Evolutionary conservation across 1,140 invertebrate species (phyloP).

Genomic region (Drosophila trapezifrons): DNA sequence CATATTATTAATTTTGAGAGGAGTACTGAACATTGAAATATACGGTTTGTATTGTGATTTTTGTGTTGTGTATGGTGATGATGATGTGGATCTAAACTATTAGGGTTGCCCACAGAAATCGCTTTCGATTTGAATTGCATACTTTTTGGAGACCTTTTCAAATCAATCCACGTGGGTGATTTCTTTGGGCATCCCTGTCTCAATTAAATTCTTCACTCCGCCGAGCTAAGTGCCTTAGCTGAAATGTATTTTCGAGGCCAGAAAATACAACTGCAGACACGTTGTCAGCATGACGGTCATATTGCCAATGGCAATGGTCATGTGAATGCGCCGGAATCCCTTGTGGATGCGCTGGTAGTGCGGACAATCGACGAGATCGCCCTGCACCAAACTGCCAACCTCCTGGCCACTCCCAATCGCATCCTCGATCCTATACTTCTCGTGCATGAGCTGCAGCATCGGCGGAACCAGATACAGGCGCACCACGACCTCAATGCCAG

Average conservation of each 20-base stretch:
- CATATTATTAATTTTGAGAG: constrained; percentile 72
- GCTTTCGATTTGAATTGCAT: neutral
- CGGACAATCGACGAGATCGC: constrained; percentile 87
- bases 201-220: constrained; percentile 21
- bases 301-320: constrained; percentile 89
- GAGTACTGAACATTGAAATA: constrained; percentile 56
- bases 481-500: constrained; percentile 87
- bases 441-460: constrained; percentile 86
- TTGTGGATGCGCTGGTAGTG: constrained; percentile 88
- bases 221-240: constrained; percentile 57
- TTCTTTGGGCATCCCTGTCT: neutral
- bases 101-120: neutral
- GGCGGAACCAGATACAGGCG: constrained; percentile 88
- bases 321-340: constrained; percentile 88
- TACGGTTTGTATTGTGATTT: constrained; percentile 17
- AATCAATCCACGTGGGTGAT: neutral
- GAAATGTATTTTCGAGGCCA: constrained; percentile 86
- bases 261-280: constrained; percentile 88
- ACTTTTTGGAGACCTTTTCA: neutral
- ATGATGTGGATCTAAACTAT: constrained; percentile 44
- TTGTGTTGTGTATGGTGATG: neutral
- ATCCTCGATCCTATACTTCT: constrained; percentile 88
- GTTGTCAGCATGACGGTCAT: constrained; percentile 88
- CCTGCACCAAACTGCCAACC: constrained; percentile 87
- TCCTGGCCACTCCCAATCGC: constrained; percentile 89